Evolutionary conservation across 1,140 invertebrate genomes (phyloP), one percentile per base, ranked within the genome.

Genomic region (Drosophila littoralis): DNA sequence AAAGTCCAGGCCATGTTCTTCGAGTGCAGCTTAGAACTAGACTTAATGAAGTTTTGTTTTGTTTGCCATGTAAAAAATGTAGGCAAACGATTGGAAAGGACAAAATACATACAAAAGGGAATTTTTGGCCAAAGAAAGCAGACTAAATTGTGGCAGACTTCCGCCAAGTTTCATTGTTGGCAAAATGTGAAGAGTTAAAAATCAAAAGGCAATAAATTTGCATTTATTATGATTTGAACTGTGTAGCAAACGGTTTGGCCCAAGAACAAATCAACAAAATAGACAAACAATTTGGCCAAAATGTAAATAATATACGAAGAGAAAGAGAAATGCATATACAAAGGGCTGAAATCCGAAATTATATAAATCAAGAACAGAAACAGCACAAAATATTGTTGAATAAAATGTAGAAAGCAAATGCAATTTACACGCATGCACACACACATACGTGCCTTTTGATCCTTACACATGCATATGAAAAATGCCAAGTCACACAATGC

Each of bases 201-300:
- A 66, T 55, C 35, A 40, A 59, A 45, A 50, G 17, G 51, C 51
- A 77, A 89, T 88, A 88, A 78, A 80, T 88, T 89, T 80, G 84
- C 81, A 88, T 88, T 69, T 80, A 88, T 88, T 83, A 77, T 82
- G 68, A 79, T 8, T 83, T 77, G 79, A 86, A 80, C 83, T 89
- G 77, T 81, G 58, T 33, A 33, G 9, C 7, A 43, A 58, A 50
- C 6, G 40, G 64, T 77, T 83, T 77, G 60, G 50, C 35, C 22
- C 12, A 32, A 15, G 13, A 10, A 10, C 28, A 83, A 89, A 79
- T 80, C 79, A 83, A 79, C 72, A 77, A 79, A 79, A 65, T 89
- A 77, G 79, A 51, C 71, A 88, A 88, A 88, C 71, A 83, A 89
- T 86, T 69, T 68, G 59, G 46, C 65, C 64, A 66, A 77, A 82